Base-by-base conservation (phyloP, 2,888 invertebrate genomes). In the Hemaris fuciformis region DNA sequence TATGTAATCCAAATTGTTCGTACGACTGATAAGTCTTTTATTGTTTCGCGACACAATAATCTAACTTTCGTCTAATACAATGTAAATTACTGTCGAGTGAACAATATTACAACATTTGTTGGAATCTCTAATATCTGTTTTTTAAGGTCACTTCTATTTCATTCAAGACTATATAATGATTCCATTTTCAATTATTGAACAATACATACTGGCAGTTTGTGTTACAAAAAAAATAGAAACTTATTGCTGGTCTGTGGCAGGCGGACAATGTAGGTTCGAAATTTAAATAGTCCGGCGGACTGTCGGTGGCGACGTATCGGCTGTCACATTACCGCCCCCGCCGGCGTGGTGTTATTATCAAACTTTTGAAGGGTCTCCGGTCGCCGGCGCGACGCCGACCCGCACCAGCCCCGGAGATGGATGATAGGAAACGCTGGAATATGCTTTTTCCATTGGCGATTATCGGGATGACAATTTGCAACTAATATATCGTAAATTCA, bases 351-450 rank as follows among this genome's bases (percentile, higher is more conserved):
- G 88, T 91, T 92, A 91, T 91, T 92, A 91, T 91, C 82, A 88
- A 92, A 92, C 86, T 92, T 92, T 87, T 89, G 90, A 91, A 91
- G 91, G 92, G 92, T 88, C 89, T 81, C 87, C 84, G 86, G 82
- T 80, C 88, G 86, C 83, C 85, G 80, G 75, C 79, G 83, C 81
- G 88, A 85, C 88, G 88, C 84, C 83, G 71, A 74, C 74, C 80
- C 76, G 76, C 77, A 77, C 67, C 64, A 71, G 61, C 62, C 60
- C 64, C 75, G 69, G 75, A 72, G 77, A 80, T 79, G 77, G 72
- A 72, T 22, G 84, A 64, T 78, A 45, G 1, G 53, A n/a, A 25
- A 64, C 22, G 62, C 38, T 79, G 79, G 87, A 85, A 58, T 15
- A 34, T 31, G 74, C 75, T 76, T 79, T 48, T 70, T 45, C 57